Conservation (phyloP, 2,888 invertebrate species). For the Apantesis nais region DNA sequence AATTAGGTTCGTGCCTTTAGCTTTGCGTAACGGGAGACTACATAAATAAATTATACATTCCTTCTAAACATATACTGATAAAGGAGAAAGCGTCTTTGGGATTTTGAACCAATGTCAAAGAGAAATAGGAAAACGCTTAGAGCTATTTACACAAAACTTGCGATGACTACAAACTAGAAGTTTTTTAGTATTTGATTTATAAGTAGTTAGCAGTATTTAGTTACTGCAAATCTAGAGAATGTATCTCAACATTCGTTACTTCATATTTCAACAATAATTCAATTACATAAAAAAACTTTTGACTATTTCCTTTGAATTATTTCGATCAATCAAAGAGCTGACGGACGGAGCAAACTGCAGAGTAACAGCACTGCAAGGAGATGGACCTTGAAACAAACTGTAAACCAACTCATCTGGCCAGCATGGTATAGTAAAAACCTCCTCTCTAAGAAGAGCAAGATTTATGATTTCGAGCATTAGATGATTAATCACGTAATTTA, state of each 20-base stretch:
- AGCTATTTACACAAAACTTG: slow-evolving; percentile 53
- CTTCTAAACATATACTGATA: slow-evolving; percentile 52
- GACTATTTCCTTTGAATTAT: too few relatives aligned
- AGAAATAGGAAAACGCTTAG: slow-evolving; percentile 63
- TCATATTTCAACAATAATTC: background rate
- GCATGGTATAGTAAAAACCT: too few relatives aligned
- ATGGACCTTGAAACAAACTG: too few relatives aligned
- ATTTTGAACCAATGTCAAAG: slow-evolving; percentile 57
- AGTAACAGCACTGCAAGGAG: too few relatives aligned
- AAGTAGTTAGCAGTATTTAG: slow-evolving; percentile 20
- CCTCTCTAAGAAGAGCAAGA: too few relatives aligned
- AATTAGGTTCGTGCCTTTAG: slow-evolving; percentile 75
- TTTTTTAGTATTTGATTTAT: slow-evolving; percentile 31
- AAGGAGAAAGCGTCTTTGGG: slow-evolving; percentile 49
- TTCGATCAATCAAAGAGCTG: too few relatives aligned
- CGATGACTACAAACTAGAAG: slow-evolving; percentile 42
- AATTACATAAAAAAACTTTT: too few relatives aligned
- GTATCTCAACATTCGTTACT: background rate
- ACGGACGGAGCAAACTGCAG: too few relatives aligned
- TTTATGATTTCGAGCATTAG: too few relatives aligned
- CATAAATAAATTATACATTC: slow-evolving; percentile 72
- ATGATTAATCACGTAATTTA: background rate
- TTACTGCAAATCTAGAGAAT: background rate
- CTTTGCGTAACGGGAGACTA: slow-evolving; percentile 67
- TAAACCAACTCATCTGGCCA: too few relatives aligned